Evolutionary conservation across 2,797 vertebrate species (phyloP).

Genomic region (Pterois miles): DNA sequence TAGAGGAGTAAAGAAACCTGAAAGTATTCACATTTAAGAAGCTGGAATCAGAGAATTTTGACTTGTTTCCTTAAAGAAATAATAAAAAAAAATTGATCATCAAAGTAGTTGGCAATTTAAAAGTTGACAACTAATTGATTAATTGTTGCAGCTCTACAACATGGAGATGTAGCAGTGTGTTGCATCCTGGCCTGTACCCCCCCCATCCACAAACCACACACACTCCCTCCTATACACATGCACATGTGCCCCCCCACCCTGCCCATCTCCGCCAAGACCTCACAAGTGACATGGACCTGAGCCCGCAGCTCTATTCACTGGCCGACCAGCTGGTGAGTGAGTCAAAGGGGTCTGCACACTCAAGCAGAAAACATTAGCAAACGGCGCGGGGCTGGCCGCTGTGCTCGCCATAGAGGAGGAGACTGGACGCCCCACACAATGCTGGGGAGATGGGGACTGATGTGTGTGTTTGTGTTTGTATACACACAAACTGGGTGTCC

Average conservation of each 20-base stretch:
- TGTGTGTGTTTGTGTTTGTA: constrained; percentile 36
- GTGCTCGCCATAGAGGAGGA: constrained; percentile 53
- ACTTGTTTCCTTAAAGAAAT: no score
- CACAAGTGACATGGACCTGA: constrained; percentile 96
- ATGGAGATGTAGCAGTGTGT: constrained; percentile 55
- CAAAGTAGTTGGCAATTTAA: no score
- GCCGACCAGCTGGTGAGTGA: constrained; percentile 97
- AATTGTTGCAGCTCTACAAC: background rate
- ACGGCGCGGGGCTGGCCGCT: constrained; percentile 76
- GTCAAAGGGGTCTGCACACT: constrained; percentile 90
- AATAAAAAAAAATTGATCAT: no score
- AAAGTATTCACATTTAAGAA: no score
- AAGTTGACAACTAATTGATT: no score
- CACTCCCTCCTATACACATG: constrained; percentile 12
- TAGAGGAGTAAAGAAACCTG: no score
- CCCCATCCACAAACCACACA: background rate
- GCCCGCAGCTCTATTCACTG: constrained; percentile 93
- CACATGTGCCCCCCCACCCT: no score
- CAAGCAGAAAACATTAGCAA: constrained; percentile 86
- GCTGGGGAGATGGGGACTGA: constrained; percentile 54
- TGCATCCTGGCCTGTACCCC: background rate
- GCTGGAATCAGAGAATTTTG: no score
- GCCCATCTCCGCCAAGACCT: constrained; percentile 98
- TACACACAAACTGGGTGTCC: constrained; percentile 33
- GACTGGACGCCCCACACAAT: constrained; percentile 56